phyloP scores from a whole-genome alignment of 1,140 invertebrate genomes.

The Cherax quadricarinatus region DNA sequence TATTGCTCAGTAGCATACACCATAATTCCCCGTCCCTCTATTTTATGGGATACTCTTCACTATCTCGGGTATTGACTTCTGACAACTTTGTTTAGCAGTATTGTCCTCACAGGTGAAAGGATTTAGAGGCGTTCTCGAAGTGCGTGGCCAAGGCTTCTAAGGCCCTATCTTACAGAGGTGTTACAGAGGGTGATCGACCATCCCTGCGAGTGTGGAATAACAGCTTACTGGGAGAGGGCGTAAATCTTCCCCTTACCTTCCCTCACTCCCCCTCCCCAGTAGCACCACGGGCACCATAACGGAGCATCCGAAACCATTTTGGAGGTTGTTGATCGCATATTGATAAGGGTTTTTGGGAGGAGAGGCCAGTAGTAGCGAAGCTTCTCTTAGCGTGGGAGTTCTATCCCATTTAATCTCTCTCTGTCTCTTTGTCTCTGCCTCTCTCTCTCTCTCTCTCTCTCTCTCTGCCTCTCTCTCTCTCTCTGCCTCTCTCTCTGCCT shows the following conservation, averaged over 20 bases:
- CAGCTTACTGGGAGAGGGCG: background rate
- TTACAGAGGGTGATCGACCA: background rate
- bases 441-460: conserved; percentile 53
- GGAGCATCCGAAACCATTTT: conserved; percentile 20
- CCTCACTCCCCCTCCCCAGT: too few species aligned
- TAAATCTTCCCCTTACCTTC: conserved; percentile 16
- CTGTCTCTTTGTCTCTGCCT: conserved; percentile 15
- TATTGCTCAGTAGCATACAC: conserved; percentile 16
- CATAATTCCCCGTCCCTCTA: conserved; percentile 7
- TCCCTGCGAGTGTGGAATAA: background rate
- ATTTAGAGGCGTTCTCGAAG: background rate
- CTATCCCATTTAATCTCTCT: too few species aligned
- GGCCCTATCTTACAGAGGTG: background rate
- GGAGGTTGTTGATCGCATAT: conserved; percentile 25
- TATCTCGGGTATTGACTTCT: conserved; percentile 51
- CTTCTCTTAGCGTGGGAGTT: too few species aligned
- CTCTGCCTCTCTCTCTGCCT: conserved; percentile 33
- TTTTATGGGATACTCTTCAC: conserved; percentile 29
- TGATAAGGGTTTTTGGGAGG: conserved; percentile 17
- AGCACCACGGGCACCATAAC: conserved; percentile 1
- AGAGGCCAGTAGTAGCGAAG: background rate
- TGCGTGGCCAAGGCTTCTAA: background rate
- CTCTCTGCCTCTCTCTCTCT: conserved; percentile 33
- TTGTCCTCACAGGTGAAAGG: conserved; percentile 46
- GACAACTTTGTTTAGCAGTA: conserved; percentile 46